phyloP scores from a whole-genome alignment of 2,113 vertebrate genomes.

The Stegostoma tigrinum region DNA sequence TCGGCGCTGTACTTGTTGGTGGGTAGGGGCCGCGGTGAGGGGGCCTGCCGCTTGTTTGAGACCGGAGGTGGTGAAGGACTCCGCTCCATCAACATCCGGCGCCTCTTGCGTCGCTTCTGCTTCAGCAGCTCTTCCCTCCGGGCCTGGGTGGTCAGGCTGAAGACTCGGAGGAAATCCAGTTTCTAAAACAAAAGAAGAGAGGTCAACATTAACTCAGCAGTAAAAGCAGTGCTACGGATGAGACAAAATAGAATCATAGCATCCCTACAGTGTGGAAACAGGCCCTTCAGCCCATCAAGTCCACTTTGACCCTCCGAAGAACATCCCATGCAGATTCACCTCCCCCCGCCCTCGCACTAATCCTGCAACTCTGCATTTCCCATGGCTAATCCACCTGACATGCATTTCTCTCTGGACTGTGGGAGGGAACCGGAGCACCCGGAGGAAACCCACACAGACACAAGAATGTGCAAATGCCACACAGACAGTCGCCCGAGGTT shows the following conservation, averaged over 20 bases:
- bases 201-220: background rate
- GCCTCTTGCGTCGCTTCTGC: slow-evolving; percentile 84
- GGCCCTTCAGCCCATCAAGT: no score
- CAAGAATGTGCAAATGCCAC: no score
- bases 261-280: no score
- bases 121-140: slow-evolving; percentile 79
- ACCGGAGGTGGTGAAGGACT: slow-evolving; percentile 76
- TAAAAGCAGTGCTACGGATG: background rate
- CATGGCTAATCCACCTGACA: no score
- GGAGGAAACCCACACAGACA: no score
- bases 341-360: no score
- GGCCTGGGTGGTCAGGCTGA: slow-evolving; percentile 81
- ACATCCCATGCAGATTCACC: no score
- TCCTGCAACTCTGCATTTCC: no score
- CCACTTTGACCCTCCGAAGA: no score
- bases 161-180: slow-evolving; percentile 82
- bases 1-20: slow-evolving; percentile 88
- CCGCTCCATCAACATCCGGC: slow-evolving; percentile 85
- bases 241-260: background rate
- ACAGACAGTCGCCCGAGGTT: no score
- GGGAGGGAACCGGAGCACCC: no score
- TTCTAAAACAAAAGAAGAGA: slow-evolving; percentile 64
- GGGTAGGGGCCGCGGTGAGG: slow-evolving; percentile 61
- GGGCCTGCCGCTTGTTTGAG: slow-evolving; percentile 74
- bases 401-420: no score